These are phyloP conservation scores for Rhabditoides inermis DNA, from an alignment of 2,888 invertebrate species.

Conservation along the genomic window DNA sequence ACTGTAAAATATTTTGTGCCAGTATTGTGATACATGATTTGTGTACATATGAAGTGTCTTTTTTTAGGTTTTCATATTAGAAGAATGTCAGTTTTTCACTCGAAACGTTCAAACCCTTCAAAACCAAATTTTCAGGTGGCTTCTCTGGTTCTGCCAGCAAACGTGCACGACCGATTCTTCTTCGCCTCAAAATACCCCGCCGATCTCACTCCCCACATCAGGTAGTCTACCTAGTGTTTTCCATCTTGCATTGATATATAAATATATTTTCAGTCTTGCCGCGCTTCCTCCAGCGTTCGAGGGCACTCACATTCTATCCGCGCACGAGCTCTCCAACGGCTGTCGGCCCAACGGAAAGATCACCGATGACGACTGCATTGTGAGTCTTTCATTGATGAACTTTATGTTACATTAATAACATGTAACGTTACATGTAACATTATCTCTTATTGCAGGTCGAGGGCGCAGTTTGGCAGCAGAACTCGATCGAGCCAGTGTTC, in stretches of 20 bases:
- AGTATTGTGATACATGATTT: too few relatives aligned
- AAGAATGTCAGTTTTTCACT: too few relatives aligned
- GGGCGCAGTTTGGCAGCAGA: background rate
- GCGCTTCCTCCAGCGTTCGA: conserved; percentile 10
- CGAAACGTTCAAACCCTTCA: background rate
- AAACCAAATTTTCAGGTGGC: conserved; percentile 5
- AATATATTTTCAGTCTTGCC: conserved; percentile 1
- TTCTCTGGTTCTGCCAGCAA: conserved; percentile 12
- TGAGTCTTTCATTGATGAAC: background rate
- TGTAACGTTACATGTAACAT: too few relatives aligned
- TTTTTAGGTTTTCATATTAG: too few relatives aligned
- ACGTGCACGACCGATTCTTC: conserved; percentile 12
- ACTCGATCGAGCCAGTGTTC: background rate
- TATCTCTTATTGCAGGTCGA: conserved; percentile 1
- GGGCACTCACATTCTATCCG: conserved; percentile 5
- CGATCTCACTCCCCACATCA: conserved; percentile 5
- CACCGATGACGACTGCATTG: conserved; percentile 1
- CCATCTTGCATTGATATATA: too few relatives aligned
- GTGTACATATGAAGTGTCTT: too few relatives aligned
- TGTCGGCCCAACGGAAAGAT: background rate
- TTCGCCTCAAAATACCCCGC: conserved; percentile 9
- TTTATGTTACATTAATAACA: background rate
- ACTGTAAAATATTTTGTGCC: too few relatives aligned
- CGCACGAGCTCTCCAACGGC: conserved; percentile 2
- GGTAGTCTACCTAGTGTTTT: too few relatives aligned